phyloP scores from a whole-genome alignment of 2,113 vertebrate genomes.

The Ctenomys sociabilis region DNA sequence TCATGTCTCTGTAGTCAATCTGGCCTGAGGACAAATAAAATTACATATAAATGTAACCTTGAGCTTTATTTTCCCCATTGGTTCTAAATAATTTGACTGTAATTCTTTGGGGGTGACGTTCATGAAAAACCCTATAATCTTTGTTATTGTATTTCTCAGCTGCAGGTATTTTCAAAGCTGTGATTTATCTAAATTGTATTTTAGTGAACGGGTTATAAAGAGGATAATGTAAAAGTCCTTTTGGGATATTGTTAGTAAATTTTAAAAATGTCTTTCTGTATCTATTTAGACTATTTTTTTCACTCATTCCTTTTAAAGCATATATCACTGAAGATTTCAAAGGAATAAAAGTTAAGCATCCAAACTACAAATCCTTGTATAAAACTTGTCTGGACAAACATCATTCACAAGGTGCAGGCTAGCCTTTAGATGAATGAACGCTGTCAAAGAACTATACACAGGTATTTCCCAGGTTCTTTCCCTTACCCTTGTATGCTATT shows the following conservation, averaged over 20 bases:
- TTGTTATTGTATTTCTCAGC: conserved; percentile 66
- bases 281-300: conserved; percentile 69
- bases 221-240: conserved; percentile 67
- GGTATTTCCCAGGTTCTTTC: neutral
- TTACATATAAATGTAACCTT: conserved; percentile 64
- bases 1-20: conserved; percentile 65
- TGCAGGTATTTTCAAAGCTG: conserved; percentile 62
- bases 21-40: conserved; percentile 68
- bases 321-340: conserved; percentile 48
- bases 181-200: conserved; percentile 78
- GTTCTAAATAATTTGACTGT: conserved; percentile 72
- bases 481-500: neutral
- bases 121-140: conserved; percentile 72
- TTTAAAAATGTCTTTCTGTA: conserved; percentile 73
- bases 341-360: conserved; percentile 56
- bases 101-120: conserved; percentile 49
- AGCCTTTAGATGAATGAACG: neutral
- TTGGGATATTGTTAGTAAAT: conserved; percentile 67
- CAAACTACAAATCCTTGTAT: conserved; percentile 52
- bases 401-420: neutral
- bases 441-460: neutral
- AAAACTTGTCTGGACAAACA: conserved; percentile 39
- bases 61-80: conserved; percentile 70
- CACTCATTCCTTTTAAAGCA: conserved; percentile 43
- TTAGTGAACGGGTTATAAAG: conserved; percentile 69